Evolutionary conservation across 2,113 vertebrate genomes (phyloP), one percentile per base, ranked within the genome.

Genomic region (Myocastor coypus): DNA sequence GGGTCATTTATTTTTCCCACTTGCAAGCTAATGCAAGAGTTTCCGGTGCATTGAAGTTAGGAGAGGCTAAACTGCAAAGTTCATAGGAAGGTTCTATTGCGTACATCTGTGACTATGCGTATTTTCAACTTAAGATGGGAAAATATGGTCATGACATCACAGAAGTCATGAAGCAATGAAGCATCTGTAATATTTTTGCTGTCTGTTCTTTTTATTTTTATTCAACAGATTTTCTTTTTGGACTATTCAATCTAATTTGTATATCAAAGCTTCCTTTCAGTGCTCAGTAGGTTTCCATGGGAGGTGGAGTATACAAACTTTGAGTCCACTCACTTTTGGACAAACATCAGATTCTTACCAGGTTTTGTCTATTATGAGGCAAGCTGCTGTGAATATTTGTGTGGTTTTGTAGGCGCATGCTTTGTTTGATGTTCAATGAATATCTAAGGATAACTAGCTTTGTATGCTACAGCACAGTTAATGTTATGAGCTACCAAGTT

Each of bases 401-500:
- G 40, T 68, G 8, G 89, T 34, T 87, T 94, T 91, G 24, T 82
- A 66, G 63, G 52, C 12, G 30, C 13, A 22, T 34, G 2, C 64
- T 59, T 87, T 28, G 78, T 61, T 82, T 88, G 30, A 55, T 64
- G 46, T 91, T 71, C 40, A 20, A 10, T 82, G 83, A 78, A 66
- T 63, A 34, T 9, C 32, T 50, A 90, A 37, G n/a, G 57, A 69
- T 82, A 81, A 37, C 28, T 55, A 92, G 28, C 22, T 64, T 28
- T 17, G 71, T 64, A 68, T 50, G 42, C 37, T 63, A 84, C 12
- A 4, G 0, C 69, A 28, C 42, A 24, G 42, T 83, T 89, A 84
- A 32, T 90, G 90, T 92, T 83, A 86, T 85, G 42, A 94, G 50
- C 91, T 55, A 63, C 3, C 46, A 85, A 75, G 42, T 77, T 93